phyloP scores from a whole-genome alignment of 2,113 vertebrate genomes.

The Bombycilla garrulus region DNA sequence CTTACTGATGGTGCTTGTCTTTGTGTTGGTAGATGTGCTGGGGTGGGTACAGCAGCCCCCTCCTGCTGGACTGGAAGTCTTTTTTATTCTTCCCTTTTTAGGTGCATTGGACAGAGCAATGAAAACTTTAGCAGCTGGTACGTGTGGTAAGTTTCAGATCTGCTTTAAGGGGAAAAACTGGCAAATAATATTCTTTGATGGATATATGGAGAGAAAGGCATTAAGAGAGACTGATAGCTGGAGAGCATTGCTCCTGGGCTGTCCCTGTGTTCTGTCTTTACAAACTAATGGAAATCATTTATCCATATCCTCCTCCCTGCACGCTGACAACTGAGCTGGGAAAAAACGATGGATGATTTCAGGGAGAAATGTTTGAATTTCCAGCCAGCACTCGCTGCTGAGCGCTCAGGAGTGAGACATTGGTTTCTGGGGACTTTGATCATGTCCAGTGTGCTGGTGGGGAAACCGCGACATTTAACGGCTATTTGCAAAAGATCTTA shows the following conservation, averaged over 20 bases:
- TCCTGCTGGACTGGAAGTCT: not conserved
- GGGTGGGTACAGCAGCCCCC: not conserved
- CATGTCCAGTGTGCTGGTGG: not conserved
- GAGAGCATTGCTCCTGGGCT: conserved; percentile 43
- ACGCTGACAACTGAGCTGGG: not conserved
- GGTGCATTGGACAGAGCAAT: conserved; percentile 24
- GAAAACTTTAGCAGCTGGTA: conserved; percentile 61
- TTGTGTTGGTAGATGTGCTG: not conserved
- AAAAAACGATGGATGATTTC: not conserved
- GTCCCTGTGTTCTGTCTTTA: conserved; percentile 52
- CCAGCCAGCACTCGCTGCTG: not conserved
- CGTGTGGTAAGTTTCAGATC: conserved; percentile 70
- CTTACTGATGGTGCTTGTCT: not conserved
- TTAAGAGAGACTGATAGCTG: conserved; percentile 42
- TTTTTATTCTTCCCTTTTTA: conserved; percentile 30
- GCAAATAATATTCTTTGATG: conserved; percentile 32
- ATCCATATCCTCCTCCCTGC: conserved; percentile 27
- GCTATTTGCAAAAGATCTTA: conserved; percentile 34
- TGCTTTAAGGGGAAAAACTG: not conserved
- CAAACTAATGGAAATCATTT: conserved; percentile 59
- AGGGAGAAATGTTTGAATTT: conserved; percentile 5
- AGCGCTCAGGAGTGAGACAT: not conserved
- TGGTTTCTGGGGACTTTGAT: not conserved
- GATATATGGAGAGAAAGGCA: conserved; percentile 30
- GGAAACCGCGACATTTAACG: not conserved